Percentiles rank a stretch among this genome's conserved stretches.
phyloP scores from a whole-genome alignment of 2,113 vertebrate species.

The Xiphorhynchus elegans region DNA sequence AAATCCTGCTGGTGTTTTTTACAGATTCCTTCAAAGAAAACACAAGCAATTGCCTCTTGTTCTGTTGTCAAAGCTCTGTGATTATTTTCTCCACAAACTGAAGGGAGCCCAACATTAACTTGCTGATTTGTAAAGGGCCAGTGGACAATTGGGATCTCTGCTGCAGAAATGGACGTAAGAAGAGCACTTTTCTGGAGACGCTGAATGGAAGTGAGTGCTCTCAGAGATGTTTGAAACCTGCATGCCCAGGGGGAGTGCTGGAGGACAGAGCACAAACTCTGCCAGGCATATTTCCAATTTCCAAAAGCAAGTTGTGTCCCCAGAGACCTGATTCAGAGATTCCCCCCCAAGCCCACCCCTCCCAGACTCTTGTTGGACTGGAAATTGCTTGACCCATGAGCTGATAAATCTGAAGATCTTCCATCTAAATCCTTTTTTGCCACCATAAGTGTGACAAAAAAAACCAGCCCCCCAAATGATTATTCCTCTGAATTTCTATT shows the following conservation, averaged over 20 bases:
- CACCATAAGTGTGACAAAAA: background rate
- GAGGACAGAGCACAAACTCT: background rate
- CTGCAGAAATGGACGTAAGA: background rate
- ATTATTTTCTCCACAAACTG: background rate
- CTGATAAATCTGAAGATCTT: background rate
- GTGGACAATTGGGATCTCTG: background rate
- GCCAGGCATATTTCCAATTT: background rate
- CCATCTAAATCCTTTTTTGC: background rate
- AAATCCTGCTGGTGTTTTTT: background rate
- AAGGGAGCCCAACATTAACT: background rate
- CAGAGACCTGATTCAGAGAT: background rate
- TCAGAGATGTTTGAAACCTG: background rate
- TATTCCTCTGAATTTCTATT: background rate
- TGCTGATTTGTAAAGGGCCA: background rate
- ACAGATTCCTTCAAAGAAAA: background rate
- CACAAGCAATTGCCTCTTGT: background rate
- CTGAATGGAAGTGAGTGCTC: background rate
- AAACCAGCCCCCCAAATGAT: background rate
- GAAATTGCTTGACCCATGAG: background rate
- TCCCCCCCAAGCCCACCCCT: too few relatives aligned
- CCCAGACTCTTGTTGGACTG: background rate
- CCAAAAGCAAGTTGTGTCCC: background rate
- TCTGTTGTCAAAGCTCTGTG: background rate
- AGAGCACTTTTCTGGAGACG: background rate
- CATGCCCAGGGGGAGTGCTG: background rate